Evolutionary conservation across 2,888 invertebrate species (phyloP).

Genomic region (Diaphora mendica): DNA sequence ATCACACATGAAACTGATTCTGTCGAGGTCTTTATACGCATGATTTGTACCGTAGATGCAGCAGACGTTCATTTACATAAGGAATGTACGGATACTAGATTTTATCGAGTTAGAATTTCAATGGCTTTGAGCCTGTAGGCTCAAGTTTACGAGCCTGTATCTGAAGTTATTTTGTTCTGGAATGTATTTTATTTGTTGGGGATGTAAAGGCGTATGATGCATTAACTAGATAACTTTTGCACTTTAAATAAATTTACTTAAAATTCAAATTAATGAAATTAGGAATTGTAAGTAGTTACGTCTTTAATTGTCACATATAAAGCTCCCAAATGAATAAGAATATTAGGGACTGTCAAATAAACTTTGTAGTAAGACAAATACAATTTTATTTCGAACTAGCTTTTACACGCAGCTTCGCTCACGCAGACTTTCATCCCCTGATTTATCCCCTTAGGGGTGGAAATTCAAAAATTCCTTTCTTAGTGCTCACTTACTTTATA

Average conservation of each 20-base stretch:
- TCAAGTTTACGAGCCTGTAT: slow-evolving; percentile 9
- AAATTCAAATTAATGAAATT: background rate
- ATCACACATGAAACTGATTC: slow-evolving; percentile 59
- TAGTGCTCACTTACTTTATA: no score
- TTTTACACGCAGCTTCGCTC: no score
- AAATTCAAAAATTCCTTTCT: no score
- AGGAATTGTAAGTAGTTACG: background rate
- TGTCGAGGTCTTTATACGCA: slow-evolving; percentile 53
- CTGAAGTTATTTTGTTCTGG: slow-evolving; percentile 6
- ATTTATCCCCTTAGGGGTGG: no score
- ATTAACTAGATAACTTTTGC: background rate
- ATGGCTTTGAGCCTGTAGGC: slow-evolving; percentile 26
- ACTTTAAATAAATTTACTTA: background rate
- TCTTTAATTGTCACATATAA: background rate
- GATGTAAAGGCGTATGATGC: background rate
- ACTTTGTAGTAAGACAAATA: no score
- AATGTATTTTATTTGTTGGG: background rate
- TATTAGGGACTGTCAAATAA: background rate
- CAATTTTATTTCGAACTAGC: no score
- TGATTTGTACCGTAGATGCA: slow-evolving; percentile 52
- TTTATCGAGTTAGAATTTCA: slow-evolving; percentile 49
- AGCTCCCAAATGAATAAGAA: no score
- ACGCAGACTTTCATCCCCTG: no score
- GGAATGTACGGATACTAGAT: slow-evolving; percentile 41
- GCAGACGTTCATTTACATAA: slow-evolving; percentile 47